These are phyloP conservation scores for Sturnira hondurensis DNA, from an alignment of 2,113 vertebrate genomes.

Conservation along the genomic window DNA sequence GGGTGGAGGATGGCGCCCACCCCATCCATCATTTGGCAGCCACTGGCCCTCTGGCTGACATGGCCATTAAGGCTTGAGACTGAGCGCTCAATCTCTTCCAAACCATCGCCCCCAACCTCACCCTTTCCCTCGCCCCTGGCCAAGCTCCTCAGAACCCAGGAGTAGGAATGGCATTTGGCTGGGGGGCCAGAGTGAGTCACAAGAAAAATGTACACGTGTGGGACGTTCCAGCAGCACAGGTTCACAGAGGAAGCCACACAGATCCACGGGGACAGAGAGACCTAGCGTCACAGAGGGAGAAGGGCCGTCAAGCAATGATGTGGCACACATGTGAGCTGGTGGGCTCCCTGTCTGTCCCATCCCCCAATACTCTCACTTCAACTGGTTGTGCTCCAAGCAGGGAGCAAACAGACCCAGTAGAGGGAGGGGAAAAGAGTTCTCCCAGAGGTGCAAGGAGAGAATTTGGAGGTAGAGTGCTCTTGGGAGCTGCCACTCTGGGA, in stretches of 20 bases:
- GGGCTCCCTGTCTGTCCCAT: background rate
- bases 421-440: background rate
- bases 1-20: conserved; percentile 26
- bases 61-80: conserved; percentile 61
- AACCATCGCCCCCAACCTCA: conserved; percentile 27
- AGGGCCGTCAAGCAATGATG: background rate
- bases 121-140: background rate
- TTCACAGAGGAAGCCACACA: background rate
- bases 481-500: background rate
- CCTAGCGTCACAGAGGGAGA: background rate
- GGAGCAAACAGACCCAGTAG: background rate
- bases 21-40: conserved; percentile 66
- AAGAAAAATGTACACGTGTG: background rate
- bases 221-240: background rate
- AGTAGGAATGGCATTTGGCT: background rate
- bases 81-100: conserved; percentile 65
- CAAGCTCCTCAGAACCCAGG: background rate
- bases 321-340: background rate
- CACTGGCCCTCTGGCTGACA: conserved; percentile 65
- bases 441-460: background rate
- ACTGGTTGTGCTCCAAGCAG: background rate
- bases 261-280: background rate
- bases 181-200: no score
- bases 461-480: background rate
- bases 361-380: background rate